Percentiles rank a stretch among this genome's conserved stretches.
Evolutionary conservation across 2,113 vertebrate genomes (phyloP).

Genomic region (Bujurquina vittata): DNA sequence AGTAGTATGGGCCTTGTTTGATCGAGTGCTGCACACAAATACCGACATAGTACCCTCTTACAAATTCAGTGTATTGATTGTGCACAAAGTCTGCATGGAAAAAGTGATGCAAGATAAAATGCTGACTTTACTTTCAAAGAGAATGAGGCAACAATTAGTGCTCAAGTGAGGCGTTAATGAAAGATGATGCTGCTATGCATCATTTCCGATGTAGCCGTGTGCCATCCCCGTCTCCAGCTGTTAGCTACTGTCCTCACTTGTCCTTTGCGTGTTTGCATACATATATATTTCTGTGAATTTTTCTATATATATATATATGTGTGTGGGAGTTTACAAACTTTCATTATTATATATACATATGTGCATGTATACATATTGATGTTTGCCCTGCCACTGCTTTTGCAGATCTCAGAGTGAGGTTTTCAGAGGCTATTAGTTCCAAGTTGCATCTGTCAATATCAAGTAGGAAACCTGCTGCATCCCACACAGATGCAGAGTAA

Average conservation of each 20-base stretch:
- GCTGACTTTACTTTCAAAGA: constrained; percentile 59
- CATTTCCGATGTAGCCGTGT: background rate
- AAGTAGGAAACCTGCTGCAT: background rate
- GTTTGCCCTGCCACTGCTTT: background rate
- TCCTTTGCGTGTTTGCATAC: background rate
- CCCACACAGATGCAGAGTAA: background rate
- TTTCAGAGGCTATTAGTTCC: background rate
- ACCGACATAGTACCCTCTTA: background rate
- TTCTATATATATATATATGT: too few species aligned
- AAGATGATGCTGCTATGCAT: constrained; percentile 20
- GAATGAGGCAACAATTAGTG: constrained; percentile 57
- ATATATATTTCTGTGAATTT: background rate
- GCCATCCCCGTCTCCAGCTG: background rate
- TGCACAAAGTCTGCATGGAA: background rate
- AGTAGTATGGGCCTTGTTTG: constrained; percentile 38
- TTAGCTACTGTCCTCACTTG: constrained; percentile 4
- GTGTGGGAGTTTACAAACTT: background rate
- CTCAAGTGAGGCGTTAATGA: constrained; percentile 4
- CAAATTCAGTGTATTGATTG: background rate
- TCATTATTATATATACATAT: background rate
- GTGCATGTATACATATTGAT: background rate
- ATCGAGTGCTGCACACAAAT: constrained; percentile 11
- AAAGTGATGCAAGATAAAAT: constrained; percentile 50
- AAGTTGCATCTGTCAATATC: background rate
- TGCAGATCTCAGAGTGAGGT: background rate